phyloP scores from a whole-genome alignment of 2,888 invertebrate species.

The Cacoxenus indagator region DNA sequence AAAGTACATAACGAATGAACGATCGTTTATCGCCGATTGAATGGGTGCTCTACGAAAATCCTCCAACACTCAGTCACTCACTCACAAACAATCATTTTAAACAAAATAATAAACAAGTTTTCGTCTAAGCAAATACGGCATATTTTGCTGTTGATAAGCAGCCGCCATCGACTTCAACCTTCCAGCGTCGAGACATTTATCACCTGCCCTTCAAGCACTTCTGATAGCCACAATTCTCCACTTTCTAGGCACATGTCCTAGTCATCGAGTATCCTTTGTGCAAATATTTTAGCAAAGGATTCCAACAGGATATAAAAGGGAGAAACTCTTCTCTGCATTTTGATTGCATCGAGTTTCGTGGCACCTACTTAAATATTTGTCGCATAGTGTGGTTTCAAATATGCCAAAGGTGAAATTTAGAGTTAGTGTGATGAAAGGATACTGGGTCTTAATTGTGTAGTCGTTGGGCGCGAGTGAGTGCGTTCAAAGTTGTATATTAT shows the following conservation, averaged over 20 bases:
- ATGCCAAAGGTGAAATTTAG: conserved; percentile 49
- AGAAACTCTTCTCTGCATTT: conserved; percentile 25
- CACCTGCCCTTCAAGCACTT: conserved; percentile 48
- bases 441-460: neutral
- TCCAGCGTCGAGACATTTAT: conserved; percentile 35
- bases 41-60: neutral
- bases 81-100: neutral
- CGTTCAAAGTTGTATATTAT: too few relatives aligned
- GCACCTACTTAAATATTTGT: conserved; percentile 61
- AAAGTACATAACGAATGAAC: neutral
- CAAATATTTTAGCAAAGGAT: conserved; percentile 54
- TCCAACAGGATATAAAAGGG: conserved; percentile 40
- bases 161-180: conserved; percentile 38
- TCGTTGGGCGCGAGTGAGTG: too few relatives aligned
- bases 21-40: neutral
- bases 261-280: conserved; percentile 46
- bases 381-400: conserved; percentile 4
- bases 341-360: conserved; percentile 28
- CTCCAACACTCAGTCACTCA: neutral
- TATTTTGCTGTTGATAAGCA: conserved; percentile 49
- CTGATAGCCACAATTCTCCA: conserved; percentile 20
- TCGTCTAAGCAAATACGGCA: conserved; percentile 39
- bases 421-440: neutral
- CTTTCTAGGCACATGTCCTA: conserved; percentile 37
- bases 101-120: conserved; percentile 34